Evolutionary conservation across 2,797 vertebrate species (phyloP).

Genomic region (Pangasius krempfi): DNA sequence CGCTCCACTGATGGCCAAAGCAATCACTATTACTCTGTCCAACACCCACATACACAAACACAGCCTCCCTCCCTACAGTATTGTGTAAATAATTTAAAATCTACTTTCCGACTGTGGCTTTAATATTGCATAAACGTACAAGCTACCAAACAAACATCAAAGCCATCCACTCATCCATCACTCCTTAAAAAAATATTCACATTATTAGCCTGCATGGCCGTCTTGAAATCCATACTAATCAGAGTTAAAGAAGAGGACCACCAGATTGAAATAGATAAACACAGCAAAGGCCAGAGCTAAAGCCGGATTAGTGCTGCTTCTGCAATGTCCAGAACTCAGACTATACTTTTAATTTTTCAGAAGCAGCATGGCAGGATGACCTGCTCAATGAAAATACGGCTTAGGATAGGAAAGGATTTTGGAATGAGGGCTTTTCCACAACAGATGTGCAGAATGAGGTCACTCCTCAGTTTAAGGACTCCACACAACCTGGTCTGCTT

Average conservation of each 20-base stretch:
- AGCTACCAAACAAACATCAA: not conserved
- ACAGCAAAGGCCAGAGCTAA: constrained; percentile 59
- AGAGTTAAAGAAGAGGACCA: constrained; percentile 55
- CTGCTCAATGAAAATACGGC: constrained; percentile 40
- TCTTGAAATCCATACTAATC: constrained; percentile 40
- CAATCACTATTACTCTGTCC: constrained; percentile 57
- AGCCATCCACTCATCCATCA: constrained; percentile 5
- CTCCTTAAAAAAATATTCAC: not conserved
- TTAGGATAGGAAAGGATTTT: not conserved
- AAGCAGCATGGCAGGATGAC: constrained; percentile 48
- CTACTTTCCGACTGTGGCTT: not conserved
- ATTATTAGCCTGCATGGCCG: not conserved
- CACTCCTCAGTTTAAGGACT: constrained; percentile 1
- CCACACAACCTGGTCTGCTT: not conserved
- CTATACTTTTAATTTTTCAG: constrained; percentile 54
- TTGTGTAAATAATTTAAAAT: constrained; percentile 6
- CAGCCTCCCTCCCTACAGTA: not conserved
- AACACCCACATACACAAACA: constrained; percentile 29
- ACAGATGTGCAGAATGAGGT: constrained; percentile 25
- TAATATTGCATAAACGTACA: constrained; percentile 42
- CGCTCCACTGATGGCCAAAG: constrained; percentile 52
- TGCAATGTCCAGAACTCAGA: constrained; percentile 39
- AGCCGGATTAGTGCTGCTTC: constrained; percentile 63
- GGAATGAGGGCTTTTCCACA: constrained; percentile 21
- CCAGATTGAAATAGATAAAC: constrained; percentile 58